Base-by-base conservation (phyloP, 2,797 vertebrate species). In the Tachyglossus aculeatus region DNA sequence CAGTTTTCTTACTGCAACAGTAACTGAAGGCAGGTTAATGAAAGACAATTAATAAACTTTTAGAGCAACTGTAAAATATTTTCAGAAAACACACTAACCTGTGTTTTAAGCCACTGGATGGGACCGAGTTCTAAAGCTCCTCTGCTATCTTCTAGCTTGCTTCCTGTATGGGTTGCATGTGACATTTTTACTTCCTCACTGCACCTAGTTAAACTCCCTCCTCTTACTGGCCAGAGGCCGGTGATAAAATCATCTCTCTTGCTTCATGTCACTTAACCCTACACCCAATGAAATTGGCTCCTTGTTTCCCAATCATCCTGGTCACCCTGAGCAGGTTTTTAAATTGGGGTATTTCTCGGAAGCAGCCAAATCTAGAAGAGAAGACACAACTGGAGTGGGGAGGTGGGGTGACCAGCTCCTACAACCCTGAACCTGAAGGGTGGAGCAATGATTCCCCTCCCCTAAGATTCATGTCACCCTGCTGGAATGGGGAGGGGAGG, bases 101-200 rank as follows among this genome's bases (percentile, higher is more conserved):
- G 89, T 16, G 16, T 72, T 76, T 78, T 73, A 81, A 81, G 81
- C 67, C 22, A 51, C 53, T 58, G 80, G 55, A 82, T 68, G 47
- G 25, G 43, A 37, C 66, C 50, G 65, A 5, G 56, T 25, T 77
- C 82, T 85, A 48, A 61, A 81, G 87, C 80, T 87, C 90, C 86
- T 82, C 88, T 67, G 77, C 78, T 58, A 55, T 67, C 86, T 85
- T 81, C 76, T 62, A 31, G 57, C 63, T 71, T 2, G 33, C 82
- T 94, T 94, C 94, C 92, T 92, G 91, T 53, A 45, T 74, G 22
- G n/a, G 78, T 2, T 18, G 65, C 89, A 85, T 57, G 85, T 92
- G 89, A 93, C 89, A 74, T 55, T 70, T n/a, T 56, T 18, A 78
- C 90, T 93, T 93, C 93, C 91, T 88, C 84, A 86, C 84, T 1